Conservation (phyloP, 2,888 invertebrate genomes). For the Conchocele bisecta region DNA sequence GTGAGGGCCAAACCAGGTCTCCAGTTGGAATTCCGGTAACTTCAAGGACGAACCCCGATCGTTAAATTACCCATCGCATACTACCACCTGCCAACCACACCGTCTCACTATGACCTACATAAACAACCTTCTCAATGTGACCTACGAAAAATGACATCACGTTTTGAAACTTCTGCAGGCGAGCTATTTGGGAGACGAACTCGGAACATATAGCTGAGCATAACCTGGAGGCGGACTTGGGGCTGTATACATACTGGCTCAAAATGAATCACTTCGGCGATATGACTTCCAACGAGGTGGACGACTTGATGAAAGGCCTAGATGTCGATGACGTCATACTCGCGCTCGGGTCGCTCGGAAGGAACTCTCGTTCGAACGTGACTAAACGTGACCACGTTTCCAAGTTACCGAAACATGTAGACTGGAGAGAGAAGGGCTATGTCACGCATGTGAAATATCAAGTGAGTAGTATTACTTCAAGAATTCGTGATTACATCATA, state of each 20-base stretch:
- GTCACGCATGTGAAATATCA: conserved; percentile 71
- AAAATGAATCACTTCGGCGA: conserved; percentile 44
- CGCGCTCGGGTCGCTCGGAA: no score
- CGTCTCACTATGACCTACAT: no score
- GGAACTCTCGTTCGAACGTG: not conserved
- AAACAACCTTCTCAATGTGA: no score
- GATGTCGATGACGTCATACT: not conserved
- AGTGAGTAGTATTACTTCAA: conserved; percentile 22
- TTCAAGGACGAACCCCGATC: no score
- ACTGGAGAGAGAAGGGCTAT: conserved; percentile 67
- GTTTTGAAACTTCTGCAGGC: conserved; percentile 1
- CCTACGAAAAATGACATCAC: no score
- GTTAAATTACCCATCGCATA: no score
- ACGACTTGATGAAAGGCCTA: not conserved
- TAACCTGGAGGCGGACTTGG: conserved; percentile 33
- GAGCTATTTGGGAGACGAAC: conserved; percentile 22
- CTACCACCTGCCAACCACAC: no score
- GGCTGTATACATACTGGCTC: conserved; percentile 31
- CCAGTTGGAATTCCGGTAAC: no score
- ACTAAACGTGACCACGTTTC: not conserved
- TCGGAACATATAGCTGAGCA: conserved; percentile 7
- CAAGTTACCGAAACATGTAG: conserved; percentile 43
- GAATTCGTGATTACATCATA: not conserved
- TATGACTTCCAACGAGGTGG: not conserved
- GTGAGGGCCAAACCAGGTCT: no score